A percentile compares a stretch with the other conserved stretches of the same genome.
phyloP scores from a whole-genome alignment of 2,113 vertebrate species.

The Atractosteus spatula region DNA sequence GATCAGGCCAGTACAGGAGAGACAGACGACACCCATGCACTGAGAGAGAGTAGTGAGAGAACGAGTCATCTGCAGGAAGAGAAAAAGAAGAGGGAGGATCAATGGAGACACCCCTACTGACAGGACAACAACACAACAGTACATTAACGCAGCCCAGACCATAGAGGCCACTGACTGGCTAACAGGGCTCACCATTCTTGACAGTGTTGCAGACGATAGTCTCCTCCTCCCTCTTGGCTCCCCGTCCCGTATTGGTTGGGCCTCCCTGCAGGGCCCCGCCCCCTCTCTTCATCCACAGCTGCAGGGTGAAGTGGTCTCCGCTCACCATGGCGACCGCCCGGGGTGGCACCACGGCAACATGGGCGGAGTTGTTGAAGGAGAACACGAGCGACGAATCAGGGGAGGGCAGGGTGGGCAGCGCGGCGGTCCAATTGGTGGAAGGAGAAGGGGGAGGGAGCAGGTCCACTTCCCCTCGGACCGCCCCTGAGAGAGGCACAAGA shows the following conservation, averaged over 20 bases:
- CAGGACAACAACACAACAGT: too few relatives aligned
- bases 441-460: constrained; percentile 86
- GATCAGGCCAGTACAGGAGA: constrained; percentile 93
- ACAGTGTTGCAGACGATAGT: constrained; percentile 90
- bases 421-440: constrained; percentile 85
- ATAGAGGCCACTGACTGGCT: neutral
- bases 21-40: constrained; percentile 93
- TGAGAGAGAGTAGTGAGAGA: constrained; percentile 89
- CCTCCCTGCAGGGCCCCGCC: constrained; percentile 71
- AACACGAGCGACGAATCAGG: constrained; percentile 95
- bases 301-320: constrained; percentile 89
- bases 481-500: constrained; percentile 63
- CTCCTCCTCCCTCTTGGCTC: constrained; percentile 84
- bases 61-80: constrained; percentile 78
- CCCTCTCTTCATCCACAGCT: constrained; percentile 91
- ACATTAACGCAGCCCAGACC: too few relatives aligned
- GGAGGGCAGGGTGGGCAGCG: constrained; percentile 88
- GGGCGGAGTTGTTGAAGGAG: constrained; percentile 90
- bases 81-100: constrained; percentile 3
- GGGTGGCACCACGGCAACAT: constrained; percentile 84
- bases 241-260: constrained; percentile 54
- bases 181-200: constrained; percentile 76
- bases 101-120: too few relatives aligned
- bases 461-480: constrained; percentile 89
- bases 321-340: constrained; percentile 59